phyloP scores from a whole-genome alignment of 2,113 vertebrate genomes.

The Pterophyllum scalare region DNA sequence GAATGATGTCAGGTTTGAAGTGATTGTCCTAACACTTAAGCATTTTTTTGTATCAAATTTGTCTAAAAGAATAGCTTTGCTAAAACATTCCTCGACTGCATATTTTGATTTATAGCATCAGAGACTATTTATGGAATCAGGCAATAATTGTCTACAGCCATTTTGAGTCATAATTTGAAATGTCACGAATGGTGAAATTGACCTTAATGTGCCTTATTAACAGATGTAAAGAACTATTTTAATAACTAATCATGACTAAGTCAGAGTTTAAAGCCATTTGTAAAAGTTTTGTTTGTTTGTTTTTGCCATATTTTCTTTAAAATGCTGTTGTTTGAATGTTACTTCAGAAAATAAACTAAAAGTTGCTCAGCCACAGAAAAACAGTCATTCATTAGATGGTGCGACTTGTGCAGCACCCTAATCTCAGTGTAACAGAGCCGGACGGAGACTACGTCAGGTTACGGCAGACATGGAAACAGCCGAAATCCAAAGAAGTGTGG shows the following conservation, averaged over 20 bases:
- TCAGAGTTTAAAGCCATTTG: constrained; percentile 22
- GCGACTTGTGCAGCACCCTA: not conserved
- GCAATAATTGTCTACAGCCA: not conserved
- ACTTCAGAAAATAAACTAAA: not conserved
- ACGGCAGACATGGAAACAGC: not conserved
- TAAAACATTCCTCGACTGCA: not conserved
- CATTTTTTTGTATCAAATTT: too few relatives aligned
- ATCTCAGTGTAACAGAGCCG: not conserved
- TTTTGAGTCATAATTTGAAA: not conserved
- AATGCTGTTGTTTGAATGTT: not conserved
- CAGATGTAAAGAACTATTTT: constrained; percentile 25
- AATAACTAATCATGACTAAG: not conserved
- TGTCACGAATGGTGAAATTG: not conserved
- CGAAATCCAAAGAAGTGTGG: not conserved
- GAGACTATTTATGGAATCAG: not conserved
- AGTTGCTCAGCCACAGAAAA: not conserved
- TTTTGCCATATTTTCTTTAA: not conserved
- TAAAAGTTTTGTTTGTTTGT: not conserved
- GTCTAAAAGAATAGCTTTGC: not conserved
- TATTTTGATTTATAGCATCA: not conserved
- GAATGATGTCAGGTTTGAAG: not conserved
- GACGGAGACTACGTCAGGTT: not conserved
- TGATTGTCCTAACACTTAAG: too few relatives aligned
- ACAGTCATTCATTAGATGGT: not conserved
- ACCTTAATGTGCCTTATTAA: constrained; percentile 59